Conservation (phyloP, 2,888 invertebrate species). For the Plagiodera versicolora region DNA sequence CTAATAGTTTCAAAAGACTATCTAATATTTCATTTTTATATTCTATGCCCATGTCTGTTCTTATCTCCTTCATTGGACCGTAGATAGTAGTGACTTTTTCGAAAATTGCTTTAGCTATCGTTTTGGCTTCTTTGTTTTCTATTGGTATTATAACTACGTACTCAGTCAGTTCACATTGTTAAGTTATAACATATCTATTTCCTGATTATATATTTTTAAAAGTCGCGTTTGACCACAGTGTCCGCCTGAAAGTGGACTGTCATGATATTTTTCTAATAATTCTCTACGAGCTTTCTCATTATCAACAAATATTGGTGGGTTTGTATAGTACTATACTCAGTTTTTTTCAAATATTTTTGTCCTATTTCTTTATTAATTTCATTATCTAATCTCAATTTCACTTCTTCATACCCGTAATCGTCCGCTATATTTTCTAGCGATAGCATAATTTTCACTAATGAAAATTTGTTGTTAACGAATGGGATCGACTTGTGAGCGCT, state of each 20-base stretch:
- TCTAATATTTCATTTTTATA: conserved; percentile 12
- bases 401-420: conserved; percentile 2
- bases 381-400: conserved; percentile 6
- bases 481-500: conserved; percentile 4
- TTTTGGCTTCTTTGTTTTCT: conserved; percentile 34
- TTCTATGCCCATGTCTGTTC: conserved; percentile 14
- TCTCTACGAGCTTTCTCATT: too few species aligned
- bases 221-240: too few species aligned
- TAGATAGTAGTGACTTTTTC: conserved; percentile 29
- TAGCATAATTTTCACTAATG: conserved; percentile 2
- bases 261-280: too few species aligned
- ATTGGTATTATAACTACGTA: conserved; percentile 31
- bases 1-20: conserved; percentile 3
- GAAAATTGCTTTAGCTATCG: conserved; percentile 34
- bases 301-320: too few species aligned
- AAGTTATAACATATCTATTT: conserved; percentile 22
- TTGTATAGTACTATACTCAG: conserved; percentile 22
- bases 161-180: conserved; percentile 32
- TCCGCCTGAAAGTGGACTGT: too few species aligned
- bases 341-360: conserved; percentile 20
- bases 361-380: conserved; percentile 18
- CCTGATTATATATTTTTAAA: neutral
- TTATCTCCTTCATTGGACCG: conserved; percentile 11
- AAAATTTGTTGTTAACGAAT: conserved; percentile 5
- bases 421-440: conserved; percentile 1